phyloP scores from a whole-genome alignment of 2,888 invertebrate genomes.

The Temnothorax rugatulus region DNA sequence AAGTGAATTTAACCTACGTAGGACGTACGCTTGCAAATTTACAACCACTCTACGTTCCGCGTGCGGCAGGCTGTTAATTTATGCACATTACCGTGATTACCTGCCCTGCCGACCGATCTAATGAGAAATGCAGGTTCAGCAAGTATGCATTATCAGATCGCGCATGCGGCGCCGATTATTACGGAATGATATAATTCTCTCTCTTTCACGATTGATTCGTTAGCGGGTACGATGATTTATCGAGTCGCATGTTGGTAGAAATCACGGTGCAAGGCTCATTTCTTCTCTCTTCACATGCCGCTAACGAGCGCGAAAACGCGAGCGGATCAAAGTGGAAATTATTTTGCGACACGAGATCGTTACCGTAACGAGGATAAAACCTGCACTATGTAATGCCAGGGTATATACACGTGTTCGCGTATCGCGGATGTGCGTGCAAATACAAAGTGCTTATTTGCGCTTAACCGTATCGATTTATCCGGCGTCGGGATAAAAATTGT shows the following conservation, averaged over 20 bases:
- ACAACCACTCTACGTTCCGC: neutral
- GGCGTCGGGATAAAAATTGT: constrained; percentile 14
- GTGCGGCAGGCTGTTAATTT: constrained; percentile 27
- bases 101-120: neutral
- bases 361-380: constrained; percentile 45
- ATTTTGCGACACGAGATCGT: constrained; percentile 43
- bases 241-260: constrained; percentile 13
- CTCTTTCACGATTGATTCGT: constrained; percentile 1
- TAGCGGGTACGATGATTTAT: neutral
- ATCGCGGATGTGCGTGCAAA: neutral
- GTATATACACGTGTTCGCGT: neutral
- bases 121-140: constrained; percentile 41
- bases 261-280: neutral
- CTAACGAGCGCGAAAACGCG: constrained; percentile 23
- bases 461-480: constrained; percentile 32
- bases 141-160: constrained; percentile 24
- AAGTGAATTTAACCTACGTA: neutral
- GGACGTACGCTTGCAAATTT: neutral
- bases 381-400: neutral
- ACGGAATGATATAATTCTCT: constrained; percentile 23
- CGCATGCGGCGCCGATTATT: constrained; percentile 38
- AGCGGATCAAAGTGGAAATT: constrained; percentile 15
- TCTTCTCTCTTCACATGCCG: constrained; percentile 25
- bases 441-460: constrained; percentile 22
- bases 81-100: constrained; percentile 22